A percentile compares a stretch with the other conserved stretches of the same genome.
Evolutionary conservation across 1,140 invertebrate genomes (phyloP).

Genomic region (Orussus abietinus): DNA sequence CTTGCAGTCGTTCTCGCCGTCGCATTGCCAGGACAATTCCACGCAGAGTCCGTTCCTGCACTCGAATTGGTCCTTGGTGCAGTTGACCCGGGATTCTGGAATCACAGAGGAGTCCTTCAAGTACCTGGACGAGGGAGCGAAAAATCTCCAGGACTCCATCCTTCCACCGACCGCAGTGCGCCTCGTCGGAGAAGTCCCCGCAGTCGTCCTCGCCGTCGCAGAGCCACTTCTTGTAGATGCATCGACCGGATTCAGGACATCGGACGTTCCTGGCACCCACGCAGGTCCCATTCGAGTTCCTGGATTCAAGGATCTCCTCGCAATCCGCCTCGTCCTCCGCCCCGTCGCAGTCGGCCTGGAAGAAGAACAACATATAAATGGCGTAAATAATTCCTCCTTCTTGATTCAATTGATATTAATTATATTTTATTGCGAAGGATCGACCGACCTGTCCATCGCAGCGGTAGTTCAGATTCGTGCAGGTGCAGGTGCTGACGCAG

Average conservation of each 20-base stretch:
- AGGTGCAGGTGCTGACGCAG: conserved; percentile 59
- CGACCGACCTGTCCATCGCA: conserved; percentile 37
- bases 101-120: conserved; percentile 7
- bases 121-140: not conserved
- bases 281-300: conserved; percentile 51
- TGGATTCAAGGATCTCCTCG: conserved; percentile 40
- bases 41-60: conserved; percentile 82
- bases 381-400: not conserved
- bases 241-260: conserved; percentile 67
- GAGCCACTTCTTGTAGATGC: conserved; percentile 72
- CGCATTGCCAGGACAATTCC: conserved; percentile 70
- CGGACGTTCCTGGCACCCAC: conserved; percentile 60
- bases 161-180: conserved; percentile 62
- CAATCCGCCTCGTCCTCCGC: conserved; percentile 68
- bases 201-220: conserved; percentile 81
- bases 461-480: conserved; percentile 48
- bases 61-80: conserved; percentile 70
- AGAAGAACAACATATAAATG: conserved; percentile 1
- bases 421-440: not conserved
- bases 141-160: not conserved
- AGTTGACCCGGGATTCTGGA: conserved; percentile 57
- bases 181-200: conserved; percentile 79
- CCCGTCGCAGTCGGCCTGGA: conserved; percentile 59
- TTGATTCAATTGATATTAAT: too few species aligned
- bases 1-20: conserved; percentile 76